These are phyloP conservation scores for Scortum barcoo DNA, from an alignment of 2,113 vertebrate species.

Conservation along the genomic window DNA sequence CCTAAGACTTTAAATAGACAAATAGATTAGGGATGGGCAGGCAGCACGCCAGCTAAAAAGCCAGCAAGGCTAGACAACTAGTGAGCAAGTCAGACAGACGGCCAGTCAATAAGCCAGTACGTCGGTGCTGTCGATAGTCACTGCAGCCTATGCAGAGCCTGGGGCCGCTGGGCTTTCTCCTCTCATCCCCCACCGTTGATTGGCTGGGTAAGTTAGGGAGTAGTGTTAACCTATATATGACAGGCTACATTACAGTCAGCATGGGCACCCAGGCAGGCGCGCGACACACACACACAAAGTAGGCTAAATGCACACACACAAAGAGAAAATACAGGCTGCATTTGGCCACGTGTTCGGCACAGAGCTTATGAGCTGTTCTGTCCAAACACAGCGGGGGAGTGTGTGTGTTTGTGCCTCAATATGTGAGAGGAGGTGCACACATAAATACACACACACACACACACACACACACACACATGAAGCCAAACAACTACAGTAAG, in stretches of 20 bases:
- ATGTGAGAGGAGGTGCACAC: too few relatives aligned
- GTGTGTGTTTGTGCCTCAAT: constrained; percentile 35
- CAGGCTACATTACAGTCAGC: constrained; percentile 89
- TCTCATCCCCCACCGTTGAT: constrained; percentile 60
- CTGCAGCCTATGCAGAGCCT: constrained; percentile 80
- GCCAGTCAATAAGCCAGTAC: constrained; percentile 61
- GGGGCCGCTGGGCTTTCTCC: constrained; percentile 78
- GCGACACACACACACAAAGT: constrained; percentile 36
- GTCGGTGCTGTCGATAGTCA: constrained; percentile 82
- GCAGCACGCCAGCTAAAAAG: constrained; percentile 37
- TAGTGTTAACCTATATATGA: constrained; percentile 91
- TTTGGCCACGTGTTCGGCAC: constrained; percentile 69
- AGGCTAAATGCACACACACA: constrained; percentile 52
- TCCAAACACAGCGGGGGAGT: constrained; percentile 64
- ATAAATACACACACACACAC: background rate
- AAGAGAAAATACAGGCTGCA: constrained; percentile 45
- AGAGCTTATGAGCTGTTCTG: constrained; percentile 53
- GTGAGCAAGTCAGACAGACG: constrained; percentile 58
- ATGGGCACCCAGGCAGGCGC: constrained; percentile 76
- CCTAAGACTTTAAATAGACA: constrained; percentile 62
- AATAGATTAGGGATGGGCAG: constrained; percentile 60
- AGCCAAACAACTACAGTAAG: constrained; percentile 6
- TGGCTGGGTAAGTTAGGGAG: constrained; percentile 84
- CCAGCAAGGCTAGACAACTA: constrained; percentile 54
- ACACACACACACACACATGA: background rate